Base-by-base conservation (phyloP, 2,113 vertebrate species). In the Etia nguti region DNA sequence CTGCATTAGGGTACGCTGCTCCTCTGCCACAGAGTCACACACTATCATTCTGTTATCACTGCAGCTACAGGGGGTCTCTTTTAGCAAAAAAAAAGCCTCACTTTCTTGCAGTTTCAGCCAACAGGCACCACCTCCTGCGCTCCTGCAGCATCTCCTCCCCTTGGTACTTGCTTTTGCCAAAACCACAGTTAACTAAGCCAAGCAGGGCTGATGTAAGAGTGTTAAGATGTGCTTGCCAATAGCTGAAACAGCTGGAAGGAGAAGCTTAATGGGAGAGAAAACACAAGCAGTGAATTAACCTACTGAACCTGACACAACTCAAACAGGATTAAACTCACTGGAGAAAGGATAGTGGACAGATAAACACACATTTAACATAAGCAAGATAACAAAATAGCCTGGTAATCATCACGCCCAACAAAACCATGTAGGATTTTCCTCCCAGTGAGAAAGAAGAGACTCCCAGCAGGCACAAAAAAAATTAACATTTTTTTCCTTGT, bases 11-110 rank as follows among this genome's bases (percentile, higher is more conserved):
- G 92, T 85, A 77, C 31, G 38, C 83, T 6, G 77, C 89, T 88
- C 84, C 60, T 86, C 81, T 82, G 38, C 85, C 54, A 87, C 84
- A 90, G 22, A 75, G 84, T 89, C 89, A 68, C 85, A 86, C 87
- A 80, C 85, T 79, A 94, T 95, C 93, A 86, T 81, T 79, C 57
- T 80, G 92, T 95, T 94, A 95, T 96, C 94, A 24, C 82, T 73
- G 82, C 88, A 86, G 89, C 92, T 86, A 55, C 94, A 95, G 94
- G 91, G 93, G 92, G 87, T 86, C 91, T 86, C 80, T 93, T 41
- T 89, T 81, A 88, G 55, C 26, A 59, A 84, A 80, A 60, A 60
- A 73, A 73, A 79, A 81, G 10, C 50, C 29, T 57, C 85, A 88
- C 88, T 87, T 88, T 92, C 80, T 92, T 59, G 54, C 80, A 57